These are phyloP conservation scores for Bellardia bayeri DNA, from an alignment of 2,888 invertebrate species.

Conservation along the genomic window DNA sequence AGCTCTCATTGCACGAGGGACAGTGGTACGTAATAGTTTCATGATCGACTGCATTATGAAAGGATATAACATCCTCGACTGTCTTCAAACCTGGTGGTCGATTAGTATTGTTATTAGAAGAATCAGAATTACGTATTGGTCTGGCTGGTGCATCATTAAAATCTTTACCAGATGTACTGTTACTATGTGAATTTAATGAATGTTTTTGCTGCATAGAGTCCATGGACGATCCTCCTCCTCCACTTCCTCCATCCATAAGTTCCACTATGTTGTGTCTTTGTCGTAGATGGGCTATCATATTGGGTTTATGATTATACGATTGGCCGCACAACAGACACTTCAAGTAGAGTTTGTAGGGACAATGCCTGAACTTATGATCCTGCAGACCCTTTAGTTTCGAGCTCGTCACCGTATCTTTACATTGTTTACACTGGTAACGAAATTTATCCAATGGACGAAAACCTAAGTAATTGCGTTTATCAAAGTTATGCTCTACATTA, in stretches of 20 bases:
- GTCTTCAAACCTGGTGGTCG: constrained; percentile 79
- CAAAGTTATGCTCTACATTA: constrained; percentile 80
- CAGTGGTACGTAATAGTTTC: constrained; percentile 81
- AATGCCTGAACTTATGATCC: constrained; percentile 81
- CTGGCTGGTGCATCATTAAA: constrained; percentile 53
- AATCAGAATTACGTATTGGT: constrained; percentile 51
- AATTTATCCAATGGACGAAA: constrained; percentile 80
- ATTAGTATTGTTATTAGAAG: constrained; percentile 32
- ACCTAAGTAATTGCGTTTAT: constrained; percentile 79
- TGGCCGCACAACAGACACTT: constrained; percentile 81
- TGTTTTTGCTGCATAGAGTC: constrained; percentile 47
- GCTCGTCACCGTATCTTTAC: constrained; percentile 80
- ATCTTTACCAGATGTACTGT: constrained; percentile 22
- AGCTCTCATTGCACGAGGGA: constrained; percentile 80
- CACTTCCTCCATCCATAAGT: constrained; percentile 44
- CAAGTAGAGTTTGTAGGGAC: constrained; percentile 79
- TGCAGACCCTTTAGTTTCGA: constrained; percentile 81
- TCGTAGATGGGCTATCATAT: constrained; percentile 80
- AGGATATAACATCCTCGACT: constrained; percentile 80
- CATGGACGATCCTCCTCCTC: constrained; percentile 37
- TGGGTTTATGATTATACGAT: constrained; percentile 81
- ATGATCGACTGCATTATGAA: constrained; percentile 81
- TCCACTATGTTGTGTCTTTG: constrained; percentile 80
- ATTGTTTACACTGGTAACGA: constrained; percentile 79
- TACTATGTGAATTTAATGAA: constrained; percentile 17